These are phyloP conservation scores for Drosophila formosana DNA, from an alignment of 2,888 invertebrate genomes.

Conservation along the genomic window DNA sequence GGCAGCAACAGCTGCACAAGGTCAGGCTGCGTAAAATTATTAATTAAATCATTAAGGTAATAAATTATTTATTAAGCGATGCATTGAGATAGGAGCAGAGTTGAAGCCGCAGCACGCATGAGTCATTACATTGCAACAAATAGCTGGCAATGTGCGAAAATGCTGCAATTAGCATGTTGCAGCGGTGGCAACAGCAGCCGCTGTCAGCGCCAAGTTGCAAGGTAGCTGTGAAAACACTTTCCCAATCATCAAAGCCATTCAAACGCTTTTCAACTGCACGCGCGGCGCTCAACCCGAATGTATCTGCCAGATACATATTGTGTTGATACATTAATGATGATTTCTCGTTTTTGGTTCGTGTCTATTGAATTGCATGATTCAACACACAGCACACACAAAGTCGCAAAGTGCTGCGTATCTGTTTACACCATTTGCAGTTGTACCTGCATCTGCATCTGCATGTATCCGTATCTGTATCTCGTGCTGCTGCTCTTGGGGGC, in stretches of 20 bases:
- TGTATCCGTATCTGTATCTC: slow-evolving; percentile 38
- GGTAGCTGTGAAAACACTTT: slow-evolving; percentile 75
- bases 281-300: slow-evolving; percentile 36
- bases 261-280: slow-evolving; percentile 72
- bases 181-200: slow-evolving; percentile 15
- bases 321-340: slow-evolving; percentile 80
- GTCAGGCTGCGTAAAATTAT: slow-evolving; percentile 56
- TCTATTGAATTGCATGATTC: slow-evolving; percentile 79
- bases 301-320: slow-evolving; percentile 51
- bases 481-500: slow-evolving; percentile 42
- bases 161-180: slow-evolving; percentile 72
- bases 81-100: slow-evolving; percentile 19
- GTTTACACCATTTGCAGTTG: slow-evolving; percentile 42
- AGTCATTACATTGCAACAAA: slow-evolving; percentile 13
- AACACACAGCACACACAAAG: slow-evolving; percentile 38
- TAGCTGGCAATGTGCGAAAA: slow-evolving; percentile 73
- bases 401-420: slow-evolving; percentile 56
- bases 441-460: slow-evolving; percentile 39
- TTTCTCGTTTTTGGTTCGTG: slow-evolving; percentile 77
- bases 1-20: slow-evolving; percentile 58
- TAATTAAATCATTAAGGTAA: slow-evolving; percentile 74
- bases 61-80: slow-evolving; percentile 63
- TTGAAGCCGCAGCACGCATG: slow-evolving; percentile 1
- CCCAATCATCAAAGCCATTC: slow-evolving; percentile 81
- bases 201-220: slow-evolving; percentile 33